These are phyloP conservation scores for Leistus spinibarbis DNA, from an alignment of 2,888 invertebrate species.

Conservation along the genomic window DNA sequence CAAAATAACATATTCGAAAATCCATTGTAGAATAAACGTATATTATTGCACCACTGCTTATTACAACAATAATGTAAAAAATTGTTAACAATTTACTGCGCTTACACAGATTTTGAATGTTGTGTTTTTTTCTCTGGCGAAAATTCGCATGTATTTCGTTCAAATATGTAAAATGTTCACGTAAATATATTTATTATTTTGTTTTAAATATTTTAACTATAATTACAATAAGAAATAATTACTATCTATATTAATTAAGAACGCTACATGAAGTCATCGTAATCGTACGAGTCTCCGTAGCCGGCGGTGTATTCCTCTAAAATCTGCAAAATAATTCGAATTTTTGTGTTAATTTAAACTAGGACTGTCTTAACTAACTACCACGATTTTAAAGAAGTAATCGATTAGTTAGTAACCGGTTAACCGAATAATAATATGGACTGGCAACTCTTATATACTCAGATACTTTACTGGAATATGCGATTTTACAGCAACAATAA, in stretches of 20 bases:
- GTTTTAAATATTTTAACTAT: conserved; percentile 38
- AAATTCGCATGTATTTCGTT: neutral
- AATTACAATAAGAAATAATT: conserved; percentile 35
- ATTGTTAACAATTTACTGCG: conserved; percentile 8
- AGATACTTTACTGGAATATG: too few species aligned
- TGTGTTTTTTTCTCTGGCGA: neutral
- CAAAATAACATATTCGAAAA: too few species aligned
- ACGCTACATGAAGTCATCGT: conserved; percentile 81
- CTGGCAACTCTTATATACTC: too few species aligned
- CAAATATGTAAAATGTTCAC: conserved; percentile 26
- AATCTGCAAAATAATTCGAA: conserved; percentile 58
- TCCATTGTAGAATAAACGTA: neutral
- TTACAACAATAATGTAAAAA: conserved; percentile 29
- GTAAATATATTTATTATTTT: conserved; percentile 13
- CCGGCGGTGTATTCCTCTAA: conserved; percentile 70
- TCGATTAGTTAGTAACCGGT: too few species aligned
- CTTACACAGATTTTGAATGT: conserved; percentile 21
- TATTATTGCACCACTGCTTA: conserved; percentile 30
- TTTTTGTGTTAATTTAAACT: too few species aligned
- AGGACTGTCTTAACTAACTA: too few species aligned
- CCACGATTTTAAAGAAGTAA: too few species aligned
- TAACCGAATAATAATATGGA: too few species aligned
- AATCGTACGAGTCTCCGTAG: conserved; percentile 71
- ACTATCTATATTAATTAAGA: conserved; percentile 24
- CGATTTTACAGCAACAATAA: too few species aligned